Evolutionary conservation across 1,140 invertebrate genomes (phyloP), one percentile per base, ranked within the genome.

Genomic region (Aphis craccivora): DNA sequence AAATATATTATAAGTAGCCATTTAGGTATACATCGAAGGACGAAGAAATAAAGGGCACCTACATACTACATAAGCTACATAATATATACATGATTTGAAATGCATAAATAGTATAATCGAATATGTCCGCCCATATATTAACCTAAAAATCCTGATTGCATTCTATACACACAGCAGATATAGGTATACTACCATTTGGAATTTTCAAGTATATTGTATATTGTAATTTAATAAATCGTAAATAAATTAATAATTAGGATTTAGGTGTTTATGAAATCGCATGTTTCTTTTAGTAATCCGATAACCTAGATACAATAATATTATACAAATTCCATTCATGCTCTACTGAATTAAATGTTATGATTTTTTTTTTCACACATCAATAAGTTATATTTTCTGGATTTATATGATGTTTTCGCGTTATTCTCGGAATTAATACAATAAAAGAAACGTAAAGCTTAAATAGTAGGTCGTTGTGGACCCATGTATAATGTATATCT

Each of bases 231-330:
- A 76, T 76, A n/a, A 30, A 18, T 30, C 60, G 60, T 76, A n/a
- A 76, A 18, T n/a, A 76, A n/a, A 76, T n/a, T n/a, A 67, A 94
- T 94, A 92, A 94, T 94, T 93, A 95, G 94, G 94, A 14, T 5
- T 76, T 76, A 76, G 14, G 6, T 76, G 30, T 76, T n/a, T n/a
- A 76, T 76, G n/a, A 76, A 67, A 67, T 67, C 14, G 3, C 14
- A 18, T 18, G 14, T 76, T 76, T 76, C n/a, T n/a, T 18, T n/a
- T 76, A 51, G 48, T n/a, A 76, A 35, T 35, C n/a, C 30, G 30
- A 76, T 76, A 76, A 76, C 60, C 60, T 76, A 76, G n/a, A 76
- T 76, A 18, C 14, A n/a, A 76, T 76, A 76, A 35, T n/a, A 67
- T 45, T 1, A 45, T 76, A n/a, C 60, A n/a, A 76, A 76, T 76